Conservation (phyloP, 2,113 vertebrate species). For the Proterorhinus semilunaris region DNA sequence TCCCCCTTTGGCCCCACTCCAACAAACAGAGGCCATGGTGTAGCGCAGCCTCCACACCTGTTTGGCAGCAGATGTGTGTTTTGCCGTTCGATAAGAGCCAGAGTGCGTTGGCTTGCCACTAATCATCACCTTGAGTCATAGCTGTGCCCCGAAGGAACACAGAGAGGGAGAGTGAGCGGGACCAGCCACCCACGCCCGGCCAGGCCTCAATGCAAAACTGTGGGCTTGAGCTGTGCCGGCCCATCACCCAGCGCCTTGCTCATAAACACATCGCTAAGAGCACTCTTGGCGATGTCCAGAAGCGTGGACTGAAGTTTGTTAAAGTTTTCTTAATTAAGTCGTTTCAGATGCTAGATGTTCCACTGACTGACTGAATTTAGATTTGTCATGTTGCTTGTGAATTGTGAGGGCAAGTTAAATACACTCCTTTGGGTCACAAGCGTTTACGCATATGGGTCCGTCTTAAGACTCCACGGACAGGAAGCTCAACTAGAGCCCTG, state of each 20-base stretch:
- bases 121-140: constrained; percentile 54
- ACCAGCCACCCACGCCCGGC: constrained; percentile 34
- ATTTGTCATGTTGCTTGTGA: too few species aligned
- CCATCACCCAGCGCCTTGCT: constrained; percentile 42
- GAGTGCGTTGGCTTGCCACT: constrained; percentile 35
- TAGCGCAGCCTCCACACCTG: constrained; percentile 14
- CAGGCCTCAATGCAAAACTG: constrained; percentile 49
- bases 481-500: too few species aligned
- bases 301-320: too few species aligned
- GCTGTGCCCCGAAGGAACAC: constrained; percentile 21
- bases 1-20: background rate
- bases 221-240: constrained; percentile 48
- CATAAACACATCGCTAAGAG: constrained; percentile 31
- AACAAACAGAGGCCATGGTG: constrained; percentile 3
- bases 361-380: too few species aligned
- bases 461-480: too few species aligned
- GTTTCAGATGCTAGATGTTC: too few species aligned
- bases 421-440: too few species aligned
- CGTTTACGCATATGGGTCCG: too few species aligned
- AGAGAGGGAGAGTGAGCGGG: constrained; percentile 30
- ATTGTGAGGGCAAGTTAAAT: too few species aligned
- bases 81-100: constrained; percentile 25
- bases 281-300: background rate
- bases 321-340: too few species aligned
- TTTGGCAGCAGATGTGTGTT: constrained; percentile 18